A percentile compares a stretch with the other conserved stretches of the same genome.
Conservation (phyloP, 2,113 vertebrate species). For the Falcunculus frontatus region DNA sequence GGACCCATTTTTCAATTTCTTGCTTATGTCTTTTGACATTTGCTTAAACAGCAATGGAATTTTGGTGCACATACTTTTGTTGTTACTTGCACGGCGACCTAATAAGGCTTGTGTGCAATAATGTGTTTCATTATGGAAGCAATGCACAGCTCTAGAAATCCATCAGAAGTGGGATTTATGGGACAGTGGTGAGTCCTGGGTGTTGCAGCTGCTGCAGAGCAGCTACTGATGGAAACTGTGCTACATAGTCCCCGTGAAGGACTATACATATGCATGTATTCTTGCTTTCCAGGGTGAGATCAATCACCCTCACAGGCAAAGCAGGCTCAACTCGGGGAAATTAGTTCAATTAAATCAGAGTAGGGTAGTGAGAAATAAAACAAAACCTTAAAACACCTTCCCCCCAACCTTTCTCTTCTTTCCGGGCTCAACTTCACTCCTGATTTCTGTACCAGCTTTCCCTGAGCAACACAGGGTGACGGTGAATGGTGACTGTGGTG, state of each 20-base stretch:
- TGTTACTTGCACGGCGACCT: background rate
- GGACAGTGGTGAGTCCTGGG: background rate
- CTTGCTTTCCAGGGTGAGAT: background rate
- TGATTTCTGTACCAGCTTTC: background rate
- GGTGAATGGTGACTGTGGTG: background rate
- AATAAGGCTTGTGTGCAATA: background rate
- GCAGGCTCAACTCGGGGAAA: background rate
- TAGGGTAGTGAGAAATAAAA: background rate
- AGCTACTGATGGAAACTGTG: background rate
- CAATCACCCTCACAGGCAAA: background rate
- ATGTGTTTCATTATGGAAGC: background rate
- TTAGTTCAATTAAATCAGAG: background rate
- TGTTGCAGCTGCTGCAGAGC: background rate
- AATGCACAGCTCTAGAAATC: background rate
- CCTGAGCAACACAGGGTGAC: accelerated
- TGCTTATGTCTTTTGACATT: background rate
- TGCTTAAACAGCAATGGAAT: background rate
- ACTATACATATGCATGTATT: background rate
- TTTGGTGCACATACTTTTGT: background rate
- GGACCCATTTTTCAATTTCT: background rate
- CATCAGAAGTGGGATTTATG: background rate
- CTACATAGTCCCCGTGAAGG: accelerated
- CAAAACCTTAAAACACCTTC: background rate
- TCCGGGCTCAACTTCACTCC: background rate
- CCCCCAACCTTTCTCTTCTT: background rate